Evolutionary conservation across 2,113 vertebrate species (phyloP).

Genomic region (Equus quagga): DNA sequence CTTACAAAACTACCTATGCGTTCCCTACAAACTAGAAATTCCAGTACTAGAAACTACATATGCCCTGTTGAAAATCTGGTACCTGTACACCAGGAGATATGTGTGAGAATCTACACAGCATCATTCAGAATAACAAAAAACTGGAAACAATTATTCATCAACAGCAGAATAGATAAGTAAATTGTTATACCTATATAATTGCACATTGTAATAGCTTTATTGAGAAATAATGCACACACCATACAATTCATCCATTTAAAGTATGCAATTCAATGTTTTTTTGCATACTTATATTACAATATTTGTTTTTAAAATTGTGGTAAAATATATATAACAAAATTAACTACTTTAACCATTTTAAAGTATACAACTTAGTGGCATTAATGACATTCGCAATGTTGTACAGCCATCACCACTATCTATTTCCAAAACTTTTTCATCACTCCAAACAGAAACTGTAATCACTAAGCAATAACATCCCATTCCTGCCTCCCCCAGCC

Average conservation of each 20-base stretch:
- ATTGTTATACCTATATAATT: background rate
- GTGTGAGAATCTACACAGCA: background rate
- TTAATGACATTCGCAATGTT: background rate
- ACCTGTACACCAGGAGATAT: background rate
- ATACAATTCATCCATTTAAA: background rate
- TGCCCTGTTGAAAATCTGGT: background rate
- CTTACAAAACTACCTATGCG: background rate
- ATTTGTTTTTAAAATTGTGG: background rate
- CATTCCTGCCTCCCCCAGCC: background rate
- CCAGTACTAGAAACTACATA: background rate
- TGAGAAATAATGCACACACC: background rate
- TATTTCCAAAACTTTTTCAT: constrained; percentile 4
- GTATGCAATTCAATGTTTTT: background rate
- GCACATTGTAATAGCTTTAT: background rate
- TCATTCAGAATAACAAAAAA: background rate
- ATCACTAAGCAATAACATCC: background rate
- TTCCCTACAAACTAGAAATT: background rate
- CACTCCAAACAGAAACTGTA: background rate
- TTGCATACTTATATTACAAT: background rate
- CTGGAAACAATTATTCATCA: background rate
- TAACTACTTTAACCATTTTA: background rate
- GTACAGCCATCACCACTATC: background rate
- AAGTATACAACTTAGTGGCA: background rate
- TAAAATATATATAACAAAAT: background rate
- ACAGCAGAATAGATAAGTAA: background rate